These are phyloP conservation scores for Subanguina moxae DNA, from an alignment of 1,140 invertebrate species.

Conservation along the genomic window DNA sequence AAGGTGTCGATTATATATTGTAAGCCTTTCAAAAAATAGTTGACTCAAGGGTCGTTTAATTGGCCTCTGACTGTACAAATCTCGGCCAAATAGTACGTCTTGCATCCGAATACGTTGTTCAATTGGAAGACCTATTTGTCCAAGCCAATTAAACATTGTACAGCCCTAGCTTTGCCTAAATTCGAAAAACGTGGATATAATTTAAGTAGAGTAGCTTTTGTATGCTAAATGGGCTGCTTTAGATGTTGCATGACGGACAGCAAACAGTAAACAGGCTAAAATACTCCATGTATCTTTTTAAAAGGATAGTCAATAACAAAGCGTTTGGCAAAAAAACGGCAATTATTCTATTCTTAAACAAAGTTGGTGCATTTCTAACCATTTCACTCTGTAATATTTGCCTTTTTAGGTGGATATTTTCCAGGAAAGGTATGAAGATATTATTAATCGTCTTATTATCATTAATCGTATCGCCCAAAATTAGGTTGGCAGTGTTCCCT, in stretches of 20 bases:
- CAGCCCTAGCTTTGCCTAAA: too few relatives aligned
- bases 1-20: too few relatives aligned
- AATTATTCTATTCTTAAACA: slow-evolving; percentile 60
- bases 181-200: slow-evolving; percentile 10
- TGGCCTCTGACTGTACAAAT: too few relatives aligned
- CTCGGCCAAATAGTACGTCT: too few relatives aligned
- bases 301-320: slow-evolving; percentile 61
- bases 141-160: too few relatives aligned
- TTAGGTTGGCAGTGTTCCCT: slow-evolving; percentile 30
- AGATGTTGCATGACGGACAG: slow-evolving; percentile 59
- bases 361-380: too few relatives aligned
- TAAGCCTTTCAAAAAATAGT: too few relatives aligned
- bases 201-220: slow-evolving; percentile 57
- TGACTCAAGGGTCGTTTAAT: too few relatives aligned
- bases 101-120: too few relatives aligned
- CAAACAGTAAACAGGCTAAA: slow-evolving; percentile 41
- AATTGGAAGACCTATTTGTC: too few relatives aligned
- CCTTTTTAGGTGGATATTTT: slow-evolving; percentile 34
- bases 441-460: neutral
- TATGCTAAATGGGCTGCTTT: slow-evolving; percentile 44
- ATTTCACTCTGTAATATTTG: neutral
- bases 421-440: slow-evolving; percentile 14
- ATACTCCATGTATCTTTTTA: slow-evolving; percentile 58
- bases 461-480: neutral
- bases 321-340: slow-evolving; percentile 60